Conservation (phyloP, 1,140 invertebrate species). For the Nylanderia fulva region DNA sequence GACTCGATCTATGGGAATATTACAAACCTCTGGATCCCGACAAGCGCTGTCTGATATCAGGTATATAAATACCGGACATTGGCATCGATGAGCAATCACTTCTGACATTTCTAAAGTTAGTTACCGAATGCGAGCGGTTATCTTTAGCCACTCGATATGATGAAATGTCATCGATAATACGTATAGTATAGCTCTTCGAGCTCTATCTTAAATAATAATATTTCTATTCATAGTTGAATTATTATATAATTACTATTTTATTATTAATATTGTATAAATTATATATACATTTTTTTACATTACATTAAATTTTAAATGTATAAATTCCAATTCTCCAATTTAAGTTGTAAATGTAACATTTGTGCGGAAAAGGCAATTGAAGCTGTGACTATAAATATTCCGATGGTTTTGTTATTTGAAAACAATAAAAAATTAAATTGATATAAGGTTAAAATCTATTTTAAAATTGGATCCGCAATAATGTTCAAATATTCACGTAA, state of each 20-base stretch:
- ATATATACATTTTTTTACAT: too few species aligned
- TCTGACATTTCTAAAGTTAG: conserved; percentile 26
- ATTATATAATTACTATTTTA: background rate
- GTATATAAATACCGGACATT: conserved; percentile 84
- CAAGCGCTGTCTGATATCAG: conserved; percentile 89
- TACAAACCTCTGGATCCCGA: conserved; percentile 89
- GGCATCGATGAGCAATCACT: background rate
- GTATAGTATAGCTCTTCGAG: background rate
- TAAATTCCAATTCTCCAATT: background rate
- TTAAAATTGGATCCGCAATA: background rate
- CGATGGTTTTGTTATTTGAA: background rate
- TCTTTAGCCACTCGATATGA: background rate
- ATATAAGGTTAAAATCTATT: background rate
- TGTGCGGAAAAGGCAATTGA: background rate
- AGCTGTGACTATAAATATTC: background rate
- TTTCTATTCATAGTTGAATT: background rate
- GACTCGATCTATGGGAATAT: conserved; percentile 89
- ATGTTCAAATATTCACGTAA: background rate
- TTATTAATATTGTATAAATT: background rate
- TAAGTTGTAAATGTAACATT: background rate
- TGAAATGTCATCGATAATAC: background rate
- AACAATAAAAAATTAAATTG: background rate
- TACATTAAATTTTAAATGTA: background rate
- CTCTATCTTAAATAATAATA: background rate
- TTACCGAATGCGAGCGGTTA: background rate